These are phyloP conservation scores for Macropodus opercularis DNA, from an alignment of 2,797 vertebrate genomes.

Conservation along the genomic window DNA sequence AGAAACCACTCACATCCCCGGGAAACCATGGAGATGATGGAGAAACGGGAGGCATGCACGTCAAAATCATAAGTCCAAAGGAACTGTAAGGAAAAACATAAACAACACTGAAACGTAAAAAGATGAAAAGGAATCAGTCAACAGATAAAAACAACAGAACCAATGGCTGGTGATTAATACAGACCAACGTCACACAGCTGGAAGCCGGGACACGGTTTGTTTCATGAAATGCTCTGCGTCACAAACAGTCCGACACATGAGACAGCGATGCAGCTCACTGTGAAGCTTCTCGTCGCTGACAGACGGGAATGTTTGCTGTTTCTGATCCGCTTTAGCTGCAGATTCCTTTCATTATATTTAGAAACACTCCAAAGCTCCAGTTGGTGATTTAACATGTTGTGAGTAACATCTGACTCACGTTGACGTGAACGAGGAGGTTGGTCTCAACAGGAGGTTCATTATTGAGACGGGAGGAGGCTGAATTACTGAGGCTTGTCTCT, in stretches of 20 bases:
- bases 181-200: constrained; percentile 10
- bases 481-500: not conserved
- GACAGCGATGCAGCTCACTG: no score
- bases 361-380: no score
- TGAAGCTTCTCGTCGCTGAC: no score
- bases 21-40: constrained; percentile 79
- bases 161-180: constrained; percentile 34
- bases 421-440: not conserved
- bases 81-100: constrained; percentile 79
- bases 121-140: constrained; percentile 44
- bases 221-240: no score
- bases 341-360: no score
- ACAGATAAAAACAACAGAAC: constrained; percentile 21
- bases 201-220: no score
- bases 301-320: no score
- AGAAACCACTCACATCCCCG: constrained; percentile 77
- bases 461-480: not conserved
- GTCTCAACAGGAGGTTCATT: not conserved
- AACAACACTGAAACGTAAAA: constrained; percentile 65
- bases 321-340: no score
- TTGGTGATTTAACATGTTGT: not conserved
- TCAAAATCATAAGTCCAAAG: constrained; percentile 86
- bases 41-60: constrained; percentile 81
- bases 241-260: no score
- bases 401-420: not conserved